Base-by-base conservation (phyloP, 2,888 invertebrate species). In the Microctonus brassicae region DNA sequence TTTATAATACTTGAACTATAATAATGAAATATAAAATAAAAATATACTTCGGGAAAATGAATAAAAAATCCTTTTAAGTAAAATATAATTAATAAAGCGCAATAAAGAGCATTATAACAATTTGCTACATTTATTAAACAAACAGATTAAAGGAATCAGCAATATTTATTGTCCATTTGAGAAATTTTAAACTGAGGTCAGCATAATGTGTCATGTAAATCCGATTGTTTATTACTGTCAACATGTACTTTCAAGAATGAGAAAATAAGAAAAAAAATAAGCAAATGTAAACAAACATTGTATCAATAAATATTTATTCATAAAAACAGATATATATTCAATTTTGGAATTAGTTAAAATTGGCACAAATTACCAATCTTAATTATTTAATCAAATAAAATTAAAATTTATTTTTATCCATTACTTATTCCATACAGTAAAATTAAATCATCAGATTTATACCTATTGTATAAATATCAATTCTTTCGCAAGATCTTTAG, bases 291-390 rank as follows among this genome's bases (percentile, higher is more conserved):
- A 81, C 81, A 80, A 82, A 76, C 80, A 78, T 81, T 82, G 79
- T 83, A 81, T 82, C 79, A 82, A 82, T 82, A 83, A 82, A 82
- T 82, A 82, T 82, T 82, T 83, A 81, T 83, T 82, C 82, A 82
- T 81, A 78, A 78, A 82, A 78, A 70, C 53, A 10, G 33, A 55
- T 34, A 64, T 47, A n/a, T 6, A 52, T 47, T 64, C 52, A 42
- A 64, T 20, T 64, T 20, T 17, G 42, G 17, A 29, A 29, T 29
- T 58, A 34, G 6, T 34, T 17, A 11, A 55, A 24, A 24, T 55
- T 47, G 47, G 47, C 47, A 47, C 47, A 61, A 34, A 20, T 62
- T 53, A 22, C n/a, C 17, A 17, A 55, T 39, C 7, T n/a, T 20
- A 24, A 34, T 62, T 6, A 62, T 62, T 22, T 9, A 65, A 69